Conservation (phyloP, 1,140 invertebrate genomes). For the Cotesia glomerata region DNA sequence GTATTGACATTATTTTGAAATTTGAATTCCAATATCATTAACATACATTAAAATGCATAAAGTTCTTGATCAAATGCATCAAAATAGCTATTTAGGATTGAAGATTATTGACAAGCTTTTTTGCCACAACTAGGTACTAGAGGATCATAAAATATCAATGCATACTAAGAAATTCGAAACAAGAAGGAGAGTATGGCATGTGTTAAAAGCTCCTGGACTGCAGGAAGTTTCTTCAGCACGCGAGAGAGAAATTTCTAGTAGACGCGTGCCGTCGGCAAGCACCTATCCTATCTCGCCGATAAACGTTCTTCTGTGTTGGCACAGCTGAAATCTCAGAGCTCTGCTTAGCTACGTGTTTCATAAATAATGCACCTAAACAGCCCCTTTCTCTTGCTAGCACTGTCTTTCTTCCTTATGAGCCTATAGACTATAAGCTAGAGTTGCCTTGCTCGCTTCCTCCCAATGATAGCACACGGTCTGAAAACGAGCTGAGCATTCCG, state of each 20-base stretch:
- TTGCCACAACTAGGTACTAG: neutral
- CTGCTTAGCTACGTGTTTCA: constrained; percentile 54
- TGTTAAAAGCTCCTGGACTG: neutral
- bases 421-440: neutral
- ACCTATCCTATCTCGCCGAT: constrained; percentile 26
- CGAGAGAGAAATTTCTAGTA: neutral
- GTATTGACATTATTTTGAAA: neutral
- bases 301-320: constrained; percentile 32
- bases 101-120: too few species aligned
- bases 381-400: constrained; percentile 3
- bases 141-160: too few species aligned
- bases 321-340: constrained; percentile 52
- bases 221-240: neutral
- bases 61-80: too few species aligned
- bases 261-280: constrained; percentile 22
- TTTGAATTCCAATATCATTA: too few species aligned
- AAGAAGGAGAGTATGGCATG: neutral
- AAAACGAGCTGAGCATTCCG: constrained; percentile 19
- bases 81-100: too few species aligned
- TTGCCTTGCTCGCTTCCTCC: neutral
- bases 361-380: constrained; percentile 50
- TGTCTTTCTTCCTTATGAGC: constrained; percentile 11
- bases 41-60: too few species aligned
- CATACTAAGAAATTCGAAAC: neutral
- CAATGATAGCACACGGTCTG: constrained; percentile 10